phyloP scores from a whole-genome alignment of 2,797 vertebrate species.

The Anguilla obscura region DNA sequence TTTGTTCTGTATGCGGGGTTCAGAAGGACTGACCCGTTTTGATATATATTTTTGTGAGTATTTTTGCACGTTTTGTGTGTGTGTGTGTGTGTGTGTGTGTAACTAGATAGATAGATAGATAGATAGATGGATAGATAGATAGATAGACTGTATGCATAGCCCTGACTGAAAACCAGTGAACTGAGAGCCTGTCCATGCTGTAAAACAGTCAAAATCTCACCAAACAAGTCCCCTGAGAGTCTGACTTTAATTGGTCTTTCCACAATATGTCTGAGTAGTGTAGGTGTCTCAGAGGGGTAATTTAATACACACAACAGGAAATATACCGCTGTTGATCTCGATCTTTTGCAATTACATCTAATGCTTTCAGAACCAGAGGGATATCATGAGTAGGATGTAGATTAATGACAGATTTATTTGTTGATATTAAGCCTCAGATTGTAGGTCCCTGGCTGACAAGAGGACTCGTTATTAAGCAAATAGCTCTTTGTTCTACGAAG shows the following conservation, averaged over 20 bases:
- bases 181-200: background rate
- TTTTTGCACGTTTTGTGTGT: background rate
- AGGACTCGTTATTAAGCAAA: background rate
- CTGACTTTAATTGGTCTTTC: slow-evolving; percentile 4
- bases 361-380: slow-evolving; percentile 32
- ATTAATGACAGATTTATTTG: background rate
- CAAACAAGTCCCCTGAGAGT: background rate
- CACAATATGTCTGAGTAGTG: slow-evolving; percentile 17
- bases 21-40: background rate
- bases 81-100: background rate
- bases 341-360: slow-evolving; percentile 48
- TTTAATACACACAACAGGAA: slow-evolving; percentile 63
- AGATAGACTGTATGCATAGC: background rate
- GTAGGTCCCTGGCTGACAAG: background rate
- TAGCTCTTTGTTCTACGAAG: background rate
- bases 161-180: background rate
- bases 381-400: background rate
- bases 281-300: slow-evolving; percentile 48
- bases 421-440: background rate
- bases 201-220: background rate
- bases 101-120: background rate
- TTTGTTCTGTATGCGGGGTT: background rate
- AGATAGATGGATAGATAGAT: background rate
- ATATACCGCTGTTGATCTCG: slow-evolving; percentile 49
- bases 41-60: background rate